Evolutionary conservation across 2,113 vertebrate species (phyloP), one percentile per base, ranked within the genome.

Genomic region (Sminthopsis crassicaudata): DNA sequence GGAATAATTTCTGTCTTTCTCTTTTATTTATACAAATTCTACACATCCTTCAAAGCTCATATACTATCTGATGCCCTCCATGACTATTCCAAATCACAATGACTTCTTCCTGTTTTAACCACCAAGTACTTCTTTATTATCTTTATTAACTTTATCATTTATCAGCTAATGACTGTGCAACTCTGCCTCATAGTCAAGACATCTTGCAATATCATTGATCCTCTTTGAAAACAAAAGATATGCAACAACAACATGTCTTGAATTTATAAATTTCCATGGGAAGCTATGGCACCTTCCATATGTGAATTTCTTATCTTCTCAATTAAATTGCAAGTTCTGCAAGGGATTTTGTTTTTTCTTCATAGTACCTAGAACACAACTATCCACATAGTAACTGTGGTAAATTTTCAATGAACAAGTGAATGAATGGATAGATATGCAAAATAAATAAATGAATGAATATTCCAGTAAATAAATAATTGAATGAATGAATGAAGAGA

Each of bases 11-110:
- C 88, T 2, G 91, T 8, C 89, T 54, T 48, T 51, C 91, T 94
- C 90, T 94, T 23, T 90, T 92, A 55, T 19, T 2, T 46, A 90
- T 89, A 46, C 54, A 96, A 93, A 84, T 90, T 93, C 91, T 92
- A 7, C 26, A 25, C 26, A 92, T 42, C 11, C 50, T 90, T 57
- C 89, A 88, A 93, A 46, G 22, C 19, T 42, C 93, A 22, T 0
- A 89, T 89, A 24, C 89, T 8, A 26, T 55, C 23, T 60, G 8
- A 6, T 12, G 54, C 54, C 26, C 52, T n/a, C 46, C 30, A 90
- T 55, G 46, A 89, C 46, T 11, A 92, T 9, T 48, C 54, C 16
- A 90, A 8, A 23, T 53, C 53, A n/a, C 60, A 67, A 14, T 23
- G 14, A 60, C n/a, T 52, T 94, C 90, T 93, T 46, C 12, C 24